Percentiles rank a stretch among this genome's conserved stretches.
phyloP scores from a whole-genome alignment of 1,140 invertebrate genomes.

The Megalopta genalis region DNA sequence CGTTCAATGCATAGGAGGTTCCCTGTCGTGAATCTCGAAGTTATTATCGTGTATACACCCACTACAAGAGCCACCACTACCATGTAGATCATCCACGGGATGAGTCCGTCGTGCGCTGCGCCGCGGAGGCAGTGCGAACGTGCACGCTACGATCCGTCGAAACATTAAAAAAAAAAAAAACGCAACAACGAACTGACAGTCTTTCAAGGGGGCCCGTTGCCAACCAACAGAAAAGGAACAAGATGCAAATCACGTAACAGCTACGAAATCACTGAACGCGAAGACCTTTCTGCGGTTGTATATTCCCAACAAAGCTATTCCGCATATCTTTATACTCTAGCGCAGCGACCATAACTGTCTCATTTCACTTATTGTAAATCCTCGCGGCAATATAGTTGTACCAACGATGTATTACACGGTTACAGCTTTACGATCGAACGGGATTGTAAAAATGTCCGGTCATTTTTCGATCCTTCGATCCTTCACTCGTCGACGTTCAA shows the following conservation, averaged over 20 bases:
- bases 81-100: background rate
- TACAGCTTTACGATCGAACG: background rate
- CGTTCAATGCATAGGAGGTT: background rate
- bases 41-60: constrained; percentile 15
- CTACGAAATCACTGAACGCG: background rate
- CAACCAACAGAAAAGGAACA: background rate
- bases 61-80: background rate
- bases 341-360: background rate
- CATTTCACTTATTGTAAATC: constrained; percentile 15
- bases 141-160: background rate
- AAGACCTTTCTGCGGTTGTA: background rate
- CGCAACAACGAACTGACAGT: background rate
- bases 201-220: background rate
- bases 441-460: background rate
- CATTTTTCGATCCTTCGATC: no score
- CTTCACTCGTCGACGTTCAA: no score
- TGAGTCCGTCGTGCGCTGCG: background rate
- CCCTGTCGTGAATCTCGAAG: constrained; percentile 15
- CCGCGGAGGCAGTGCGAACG: background rate
- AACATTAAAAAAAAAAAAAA: background rate
- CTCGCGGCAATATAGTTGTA: background rate
- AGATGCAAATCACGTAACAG: background rate
- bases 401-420: background rate
- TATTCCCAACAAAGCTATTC: background rate
- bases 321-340: constrained; percentile 24